phyloP scores from a whole-genome alignment of 2,113 vertebrate species.

The Callipepla californica region DNA sequence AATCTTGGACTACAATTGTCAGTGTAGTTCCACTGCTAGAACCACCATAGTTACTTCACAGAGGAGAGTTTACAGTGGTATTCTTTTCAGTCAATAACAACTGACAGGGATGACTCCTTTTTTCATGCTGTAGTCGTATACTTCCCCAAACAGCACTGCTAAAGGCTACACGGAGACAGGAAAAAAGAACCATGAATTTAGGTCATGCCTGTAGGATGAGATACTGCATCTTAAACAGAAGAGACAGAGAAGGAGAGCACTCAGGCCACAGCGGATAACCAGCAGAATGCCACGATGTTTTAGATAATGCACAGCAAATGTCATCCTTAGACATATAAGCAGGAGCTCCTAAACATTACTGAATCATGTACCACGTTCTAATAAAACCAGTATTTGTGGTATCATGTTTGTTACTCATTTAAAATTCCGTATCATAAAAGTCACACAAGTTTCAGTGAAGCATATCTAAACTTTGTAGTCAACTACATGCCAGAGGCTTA shows the following conservation, averaged over 20 bases:
- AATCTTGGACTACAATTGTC: background rate
- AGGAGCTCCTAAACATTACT: background rate
- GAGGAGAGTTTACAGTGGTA: background rate
- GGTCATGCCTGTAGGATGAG: background rate
- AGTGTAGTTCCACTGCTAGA: background rate
- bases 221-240: background rate
- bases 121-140: background rate
- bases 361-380: background rate
- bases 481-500: background rate
- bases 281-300: background rate
- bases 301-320: background rate
- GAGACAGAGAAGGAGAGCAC: background rate
- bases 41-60: background rate
- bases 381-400: background rate
- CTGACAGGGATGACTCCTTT: background rate
- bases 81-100: background rate
- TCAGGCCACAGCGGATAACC: background rate
- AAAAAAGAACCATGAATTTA: background rate
- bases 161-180: background rate
- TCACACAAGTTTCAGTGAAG: background rate
- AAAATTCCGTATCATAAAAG: background rate
- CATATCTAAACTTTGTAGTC: background rate
- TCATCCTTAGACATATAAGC: background rate
- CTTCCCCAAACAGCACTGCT: background rate
- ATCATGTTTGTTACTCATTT: background rate